Evolutionary conservation across 2,113 vertebrate genomes (phyloP), one percentile per base, ranked within the genome.

Genomic region (Megaceryle torquata): DNA sequence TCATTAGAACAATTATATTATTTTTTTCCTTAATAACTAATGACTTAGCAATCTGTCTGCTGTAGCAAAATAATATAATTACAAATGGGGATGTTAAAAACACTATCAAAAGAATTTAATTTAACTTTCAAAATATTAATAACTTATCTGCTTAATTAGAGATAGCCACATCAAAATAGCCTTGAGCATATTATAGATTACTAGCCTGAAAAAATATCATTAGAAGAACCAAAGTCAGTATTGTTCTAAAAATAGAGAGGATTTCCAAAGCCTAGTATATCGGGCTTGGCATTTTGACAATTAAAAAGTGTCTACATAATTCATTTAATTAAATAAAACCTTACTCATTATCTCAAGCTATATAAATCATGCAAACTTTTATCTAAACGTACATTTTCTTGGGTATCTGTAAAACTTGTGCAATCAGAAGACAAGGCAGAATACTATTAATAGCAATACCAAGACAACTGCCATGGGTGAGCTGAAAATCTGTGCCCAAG

Each of bases 51-150:
- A 61, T 82, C 67, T 65, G 56, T 61, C 91, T 80, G 44, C 69
- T 51, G 17, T n/a, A 69, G 53, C 2, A 0, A 74, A 89, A 61
- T n/a, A 81, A 90, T 37, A 22, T 57, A 74, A 76, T 88, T 92
- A 79, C 56, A 75, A 93, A 85, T 43, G 80, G 41, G n/a, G 78
- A 51, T 5, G 41, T 86, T 93, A 82, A 94, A 96, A 96, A 92
- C 72, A 60, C 54, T 81, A 82, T 35, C 81, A 76, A 83, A 95
- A 93, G 7, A 60, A 93, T 78, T 81, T 65, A 92, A 91, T 84
- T 64, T 80, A 86, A 70, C 88, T 84, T 82, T 53, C 74, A 91
- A 95, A 95, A 95, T 81, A 89, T 88, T 87, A 93, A n/a, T 87
- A 95, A 87, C 33, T 88, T 69, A 76, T 18, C 15, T 50, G 69